Conservation (phyloP, 1,140 invertebrate species). For the Lordiphosa stackelbergi region DNA sequence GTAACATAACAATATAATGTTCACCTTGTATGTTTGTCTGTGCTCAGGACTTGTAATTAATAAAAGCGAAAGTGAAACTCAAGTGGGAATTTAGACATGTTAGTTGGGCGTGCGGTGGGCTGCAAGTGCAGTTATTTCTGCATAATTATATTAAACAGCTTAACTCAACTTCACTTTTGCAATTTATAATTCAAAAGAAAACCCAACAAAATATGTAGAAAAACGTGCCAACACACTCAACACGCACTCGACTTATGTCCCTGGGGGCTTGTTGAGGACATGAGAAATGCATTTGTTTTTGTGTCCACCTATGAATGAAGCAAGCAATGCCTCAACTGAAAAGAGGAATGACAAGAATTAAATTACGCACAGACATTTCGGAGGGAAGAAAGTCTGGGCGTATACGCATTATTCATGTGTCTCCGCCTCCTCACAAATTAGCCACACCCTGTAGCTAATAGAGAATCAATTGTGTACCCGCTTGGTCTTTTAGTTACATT, state of each 20-base stretch:
- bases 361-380: conserved; percentile 35
- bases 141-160: too few species aligned
- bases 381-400: conserved; percentile 38
- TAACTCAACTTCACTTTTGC: too few species aligned
- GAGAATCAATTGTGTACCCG: conserved; percentile 17
- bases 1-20: conserved; percentile 1
- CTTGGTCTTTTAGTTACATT: conserved; percentile 18
- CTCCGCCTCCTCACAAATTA: conserved; percentile 4
- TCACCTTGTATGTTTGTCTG: too few species aligned
- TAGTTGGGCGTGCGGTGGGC: too few species aligned
- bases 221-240: too few species aligned
- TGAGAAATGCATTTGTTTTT: conserved; percentile 51
- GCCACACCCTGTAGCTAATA: too few species aligned
- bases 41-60: conserved; percentile 4
- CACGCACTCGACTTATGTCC: conserved; percentile 2
- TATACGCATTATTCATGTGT: conserved; percentile 64
- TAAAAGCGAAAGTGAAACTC: conserved; percentile 1
- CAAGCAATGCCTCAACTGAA: conserved; percentile 9
- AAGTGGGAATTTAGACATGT: background rate
- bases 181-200: too few species aligned
- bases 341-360: conserved; percentile 31
- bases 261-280: conserved; percentile 24
- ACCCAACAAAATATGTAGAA: too few species aligned
- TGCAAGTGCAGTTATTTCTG: too few species aligned
- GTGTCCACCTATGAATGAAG: conserved; percentile 21